A percentile compares a stretch with the other conserved stretches of the same genome.
These are phyloP conservation scores for Candoia aspera DNA, from an alignment of 2,113 vertebrate genomes.

Conservation along the genomic window DNA sequence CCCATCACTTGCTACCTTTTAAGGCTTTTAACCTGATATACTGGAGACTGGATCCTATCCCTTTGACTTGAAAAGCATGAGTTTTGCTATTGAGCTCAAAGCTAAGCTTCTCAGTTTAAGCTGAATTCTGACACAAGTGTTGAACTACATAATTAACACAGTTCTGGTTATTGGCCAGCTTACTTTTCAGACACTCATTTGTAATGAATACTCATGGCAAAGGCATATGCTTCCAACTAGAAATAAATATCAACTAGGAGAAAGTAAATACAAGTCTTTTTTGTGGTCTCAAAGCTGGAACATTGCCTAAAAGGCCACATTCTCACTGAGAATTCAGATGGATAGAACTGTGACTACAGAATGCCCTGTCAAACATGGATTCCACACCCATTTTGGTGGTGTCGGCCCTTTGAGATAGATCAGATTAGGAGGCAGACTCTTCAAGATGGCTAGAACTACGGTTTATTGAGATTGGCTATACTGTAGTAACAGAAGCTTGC, in stretches of 20 bases:
- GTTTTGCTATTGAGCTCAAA: background rate
- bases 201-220: background rate
- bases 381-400: no score
- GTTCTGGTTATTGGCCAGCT: background rate
- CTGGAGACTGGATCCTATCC: background rate
- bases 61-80: background rate
- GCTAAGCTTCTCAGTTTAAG: background rate
- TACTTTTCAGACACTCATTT: background rate
- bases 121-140: background rate
- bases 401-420: background rate
- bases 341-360: no score
- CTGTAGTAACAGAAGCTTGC: background rate
- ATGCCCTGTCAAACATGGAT: no score
- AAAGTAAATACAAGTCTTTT: background rate
- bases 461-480: background rate
- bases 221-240: background rate
- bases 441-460: background rate
- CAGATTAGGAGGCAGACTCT: background rate
- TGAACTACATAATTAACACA: background rate
- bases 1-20: background rate
- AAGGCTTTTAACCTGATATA: background rate
- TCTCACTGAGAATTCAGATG: background rate
- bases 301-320: background rate
- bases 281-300: background rate
- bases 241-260: background rate